These are phyloP conservation scores for Premnoplex brunnescens DNA, from an alignment of 2,797 vertebrate species.

Conservation along the genomic window DNA sequence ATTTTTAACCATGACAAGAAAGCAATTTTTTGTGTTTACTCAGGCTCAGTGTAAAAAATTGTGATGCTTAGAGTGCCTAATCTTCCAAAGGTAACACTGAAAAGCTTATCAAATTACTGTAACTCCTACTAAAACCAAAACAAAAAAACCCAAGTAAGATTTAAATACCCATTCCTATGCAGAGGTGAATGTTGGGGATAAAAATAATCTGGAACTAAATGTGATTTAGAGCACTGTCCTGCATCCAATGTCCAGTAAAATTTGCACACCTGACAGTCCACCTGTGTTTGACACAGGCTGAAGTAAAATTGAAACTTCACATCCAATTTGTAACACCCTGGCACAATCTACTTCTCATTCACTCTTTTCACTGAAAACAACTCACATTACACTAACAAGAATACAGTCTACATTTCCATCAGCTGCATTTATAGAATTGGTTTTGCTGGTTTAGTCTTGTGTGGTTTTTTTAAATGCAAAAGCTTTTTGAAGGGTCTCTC, in stretches of 20 bases:
- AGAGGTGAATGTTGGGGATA: background rate
- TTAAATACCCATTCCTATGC: background rate
- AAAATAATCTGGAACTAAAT: background rate
- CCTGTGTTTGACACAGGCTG: background rate
- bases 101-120: background rate
- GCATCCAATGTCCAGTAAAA: background rate
- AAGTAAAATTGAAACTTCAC: background rate
- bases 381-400: background rate
- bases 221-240: background rate
- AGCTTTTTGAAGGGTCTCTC: background rate
- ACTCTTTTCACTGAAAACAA: background rate
- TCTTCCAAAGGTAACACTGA: background rate
- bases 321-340: background rate
- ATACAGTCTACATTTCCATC: background rate
- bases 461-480: background rate
- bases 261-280: background rate
- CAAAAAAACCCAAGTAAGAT: background rate
- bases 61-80: background rate
- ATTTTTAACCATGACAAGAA: background rate
- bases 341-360: background rate
- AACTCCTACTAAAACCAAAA: background rate
- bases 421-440: background rate
- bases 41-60: background rate
- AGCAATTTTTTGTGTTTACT: background rate
- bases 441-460: background rate